Evolutionary conservation across 1,140 invertebrate genomes (phyloP), one percentile per base, ranked within the genome.

Genomic region (Cydia splendana): DNA sequence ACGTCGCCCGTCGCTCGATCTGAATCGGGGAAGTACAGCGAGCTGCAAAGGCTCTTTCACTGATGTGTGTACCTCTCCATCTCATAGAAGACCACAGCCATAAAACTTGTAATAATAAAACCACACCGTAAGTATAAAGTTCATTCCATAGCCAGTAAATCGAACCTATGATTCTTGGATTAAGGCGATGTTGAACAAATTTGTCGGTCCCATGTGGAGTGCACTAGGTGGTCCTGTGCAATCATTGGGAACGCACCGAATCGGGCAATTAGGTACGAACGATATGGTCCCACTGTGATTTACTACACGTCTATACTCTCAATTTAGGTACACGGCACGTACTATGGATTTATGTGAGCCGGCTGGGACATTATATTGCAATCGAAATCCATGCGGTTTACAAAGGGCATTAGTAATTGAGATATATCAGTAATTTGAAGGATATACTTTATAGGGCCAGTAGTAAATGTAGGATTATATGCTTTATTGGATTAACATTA

Each of bases 221-320:
- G 18, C n/a, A 71, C 34, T 18, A 71, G 67, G 30, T 71, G 67
- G 67, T 71, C 67, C 67, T 71, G 30, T 38, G 30, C 67, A 38
- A 71, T 62, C 57, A 62, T 18, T 71, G 18, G 67, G 67, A 71
- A 71, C 67, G 67, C 34, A 38, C 67, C 67, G 67, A 71, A 71
- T 71, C 67, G n/a, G n/a, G 67, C 67, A 71, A 71, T 71, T 71
- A 71, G 67, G 67, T 71, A 71, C 67, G 57, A 62, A 62, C 20
- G 57, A 62, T 62, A 20, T 62, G 30, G 67, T 67, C 65, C 57
- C n/a, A 38, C 67, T 10, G 67, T 71, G 67, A 71, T 71, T 71
- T 71, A 71, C 34, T 42, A 71, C 67, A 71, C 34, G 67, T 71
- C 67, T 34, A 20, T 71, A 71, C 30, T 18, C 67, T 71, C 34